Base-by-base conservation (phyloP, 2,888 invertebrate species). In the Zootermopsis nevadensis region DNA sequence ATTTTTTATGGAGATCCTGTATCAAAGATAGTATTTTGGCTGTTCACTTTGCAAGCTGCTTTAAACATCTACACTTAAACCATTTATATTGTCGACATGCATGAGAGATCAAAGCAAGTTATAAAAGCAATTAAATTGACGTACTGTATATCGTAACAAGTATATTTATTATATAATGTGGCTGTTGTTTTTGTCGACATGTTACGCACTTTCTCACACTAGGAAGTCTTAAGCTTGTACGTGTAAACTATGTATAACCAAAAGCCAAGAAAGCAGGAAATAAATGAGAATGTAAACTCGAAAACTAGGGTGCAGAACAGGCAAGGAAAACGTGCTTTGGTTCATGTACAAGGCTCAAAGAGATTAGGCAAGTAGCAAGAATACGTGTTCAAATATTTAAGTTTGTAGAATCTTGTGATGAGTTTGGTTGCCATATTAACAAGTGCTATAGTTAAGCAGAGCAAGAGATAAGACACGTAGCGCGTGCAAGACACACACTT, bases 341-440 rank as follows among this genome's bases (percentile, higher is more conserved):
- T 79, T 84, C 84, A 74, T 84, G 80, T 83, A 76, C 77, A 80
- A 27, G 81, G 84, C 82, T 83, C 83, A 80, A 83, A 81, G 84
- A 84, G 84, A 84, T 84, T 84, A 84, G 83, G 79, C 84, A 82
- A 84, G 82, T 82, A 82, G 66, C 35, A 24, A 55, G 84, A 83
- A 84, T 83, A 83, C 84, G 83, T 84, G 84, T 84, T 82, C 84
- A 84, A 84, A 84, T 84, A 84, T 84, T 84, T 84, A 84, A 84
- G 81, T 84, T 84, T 66, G 77, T 76, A 35, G 76, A 82, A 83
- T 81, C 83, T 69, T 82, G 84, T 84, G 84, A 84, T 83, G 84
- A 84, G 84, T 81, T 84, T 84, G 81, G 82, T 67, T 84, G 55
- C 81, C 76, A 81, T 84, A 82, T 72, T 79, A 82, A 77, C 79